These are phyloP conservation scores for Cheilosia impressa DNA, from an alignment of 2,888 invertebrate species.

Conservation along the genomic window DNA sequence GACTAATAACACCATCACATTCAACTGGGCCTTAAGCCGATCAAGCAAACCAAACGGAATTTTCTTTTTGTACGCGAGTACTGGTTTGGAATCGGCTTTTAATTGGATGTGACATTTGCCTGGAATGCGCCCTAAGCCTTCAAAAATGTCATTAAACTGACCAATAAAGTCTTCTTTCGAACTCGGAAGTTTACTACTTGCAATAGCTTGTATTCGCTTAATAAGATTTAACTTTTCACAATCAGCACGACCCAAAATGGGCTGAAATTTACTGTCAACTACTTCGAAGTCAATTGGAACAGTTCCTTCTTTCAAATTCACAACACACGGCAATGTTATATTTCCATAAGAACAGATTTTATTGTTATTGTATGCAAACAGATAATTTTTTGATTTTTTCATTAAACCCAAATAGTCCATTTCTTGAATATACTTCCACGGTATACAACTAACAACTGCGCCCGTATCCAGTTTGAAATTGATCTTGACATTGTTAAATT, in stretches of 20 bases:
- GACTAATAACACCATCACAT: neutral
- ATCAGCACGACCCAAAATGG: conserved; percentile 42
- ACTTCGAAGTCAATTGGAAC: too few species aligned
- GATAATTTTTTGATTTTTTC: neutral
- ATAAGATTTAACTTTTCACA: conserved; percentile 24
- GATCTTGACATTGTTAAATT: conserved; percentile 33
- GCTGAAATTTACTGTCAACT: conserved; percentile 48
- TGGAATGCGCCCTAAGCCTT: conserved; percentile 46
- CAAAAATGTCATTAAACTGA: conserved; percentile 31
- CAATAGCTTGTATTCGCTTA: neutral
- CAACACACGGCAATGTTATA: conserved; percentile 45
- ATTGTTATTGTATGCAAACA: neutral
- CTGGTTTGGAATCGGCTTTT: conserved; percentile 25
- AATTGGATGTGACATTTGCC: conserved; percentile 54
- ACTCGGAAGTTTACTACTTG: conserved; percentile 18
- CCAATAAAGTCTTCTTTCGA: conserved; percentile 17
- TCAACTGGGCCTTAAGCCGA: conserved; percentile 41
- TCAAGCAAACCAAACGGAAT: conserved; percentile 46
- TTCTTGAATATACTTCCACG: conserved; percentile 49
- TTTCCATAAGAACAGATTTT: conserved; percentile 47
- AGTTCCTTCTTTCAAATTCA: too few species aligned
- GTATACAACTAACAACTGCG: conserved; percentile 55
- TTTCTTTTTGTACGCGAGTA: conserved; percentile 50
- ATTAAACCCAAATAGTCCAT: conserved; percentile 35
- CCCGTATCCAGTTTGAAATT: conserved; percentile 63